Evolutionary conservation across 2,888 invertebrate genomes (phyloP), one percentile per base, ranked within the genome.

Genomic region (Oasisia sp.): DNA sequence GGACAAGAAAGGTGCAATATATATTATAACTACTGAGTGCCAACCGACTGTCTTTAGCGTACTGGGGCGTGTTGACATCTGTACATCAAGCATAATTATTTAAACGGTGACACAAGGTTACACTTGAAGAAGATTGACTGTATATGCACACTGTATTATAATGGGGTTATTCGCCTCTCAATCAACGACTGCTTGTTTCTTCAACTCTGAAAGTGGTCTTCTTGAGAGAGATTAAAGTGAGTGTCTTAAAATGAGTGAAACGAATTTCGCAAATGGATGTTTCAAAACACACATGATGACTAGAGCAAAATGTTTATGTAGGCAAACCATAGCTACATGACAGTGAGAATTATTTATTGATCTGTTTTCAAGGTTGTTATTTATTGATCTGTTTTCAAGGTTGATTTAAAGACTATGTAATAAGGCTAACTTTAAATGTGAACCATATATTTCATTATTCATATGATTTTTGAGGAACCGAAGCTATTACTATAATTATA

Each of bases 81-180:
- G 74, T 74, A 74, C 27, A 74, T 74, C 74, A 74, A 74, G 74
- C 74, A 74, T 74, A 74, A 74, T 74, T 74, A 74, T 27, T 74
- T 74, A 74, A 74, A n/a, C 74, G n/a, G 27, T 74, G 74, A 74
- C 74, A 74, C 74, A 74, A 74, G 74, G 74, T 74, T 74, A 74
- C n/a, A 74, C 74, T 74, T 74, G 74, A 27, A 4, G 74, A 27
- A 74, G 7, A 74, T 74, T 27, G 74, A n/a, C 74, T 74, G 27
- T 74, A 74, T 74, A 74, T 74, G 27, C 27, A n/a, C 74, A 5
- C 27, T 74, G 74, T 74, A 74, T 74, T 74, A 74, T 74, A 19
- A 27, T 27, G 74, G 27, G 74, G 74, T 74, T 74, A n/a, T 74
- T 74, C n/a, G 7, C 74, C 74, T 74, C 27, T 74, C n/a, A 27